Evolutionary conservation across 2,797 vertebrate species (phyloP).

Genomic region (Tarsius wallacei): DNA sequence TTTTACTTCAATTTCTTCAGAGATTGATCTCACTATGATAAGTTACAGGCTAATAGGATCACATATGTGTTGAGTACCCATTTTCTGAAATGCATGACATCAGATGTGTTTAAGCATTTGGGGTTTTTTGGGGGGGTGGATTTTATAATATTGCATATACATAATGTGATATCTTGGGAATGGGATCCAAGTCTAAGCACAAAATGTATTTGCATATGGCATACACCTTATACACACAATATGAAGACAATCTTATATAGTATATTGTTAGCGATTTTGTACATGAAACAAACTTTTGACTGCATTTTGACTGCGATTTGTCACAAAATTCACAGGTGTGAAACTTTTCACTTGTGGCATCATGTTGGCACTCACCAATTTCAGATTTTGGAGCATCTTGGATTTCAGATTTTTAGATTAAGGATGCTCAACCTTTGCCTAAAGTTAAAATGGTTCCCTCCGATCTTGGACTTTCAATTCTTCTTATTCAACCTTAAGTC

Average conservation of each 20-base stretch:
- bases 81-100: not conserved
- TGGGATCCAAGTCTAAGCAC: not conserved
- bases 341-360: not conserved
- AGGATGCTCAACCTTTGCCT: not conserved
- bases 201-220: not conserved
- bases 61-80: not conserved
- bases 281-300: not conserved
- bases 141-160: not conserved
- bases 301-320: not conserved
- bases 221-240: not conserved
- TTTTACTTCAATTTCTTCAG: conserved; percentile 12
- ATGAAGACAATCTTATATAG: not conserved
- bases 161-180: not conserved
- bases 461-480: not conserved
- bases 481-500: not conserved
- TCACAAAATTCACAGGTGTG: not conserved
- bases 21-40: not conserved
- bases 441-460: not conserved
- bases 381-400: not conserved
- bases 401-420: not conserved
- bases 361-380: not conserved
- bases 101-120: not conserved
- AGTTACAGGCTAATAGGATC: not conserved
- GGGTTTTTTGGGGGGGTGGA: not conserved
- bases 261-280: not conserved